Evolutionary conservation across 2,797 vertebrate species (phyloP), one percentile per base, ranked within the genome.

Genomic region (Pipistrellus pygmaeus): DNA sequence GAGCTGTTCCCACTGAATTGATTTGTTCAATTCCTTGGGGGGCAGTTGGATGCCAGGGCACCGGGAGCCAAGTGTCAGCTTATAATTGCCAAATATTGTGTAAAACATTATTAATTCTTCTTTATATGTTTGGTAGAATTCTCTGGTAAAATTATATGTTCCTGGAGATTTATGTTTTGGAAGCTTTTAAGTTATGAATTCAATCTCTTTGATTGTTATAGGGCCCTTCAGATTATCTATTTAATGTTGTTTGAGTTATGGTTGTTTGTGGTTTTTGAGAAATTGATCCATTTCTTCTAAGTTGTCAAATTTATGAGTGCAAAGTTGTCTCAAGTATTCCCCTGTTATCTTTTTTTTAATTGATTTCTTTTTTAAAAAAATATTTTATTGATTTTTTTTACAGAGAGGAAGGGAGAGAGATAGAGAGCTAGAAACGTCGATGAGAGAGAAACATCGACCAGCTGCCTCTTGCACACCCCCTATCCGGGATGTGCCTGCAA

Each of bases 101-200:
- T 82, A 89, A 69, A 62, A 32, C 75, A 32, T 87, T 11, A 15
- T 77, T 82, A 62, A 48, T 80, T 84, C 32, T 71, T 89, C n/a
- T 71, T 75, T 46, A 85, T 57, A 55, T 51, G 15, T 85, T 81
- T 76, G 30, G 1, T 32, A 71, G n/a, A 71, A 92, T 94, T 91
- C n/a, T 68, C 68, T 35, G 55, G 2, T 6, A 41, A 60, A 75
- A 68, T 38, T 25, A 35, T 48, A 46, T 82, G 76, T 44, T n/a
- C 27, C 64, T 51, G 17, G 27, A 88, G 21, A 66, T 66, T 66
- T 88, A 80, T 85, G 17, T 51, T 85, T 93, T 51, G 8, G 20
- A 32, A 69, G 5, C 13, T 53, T 69, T 93, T 35, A 35, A 69
- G 82, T n/a, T 76, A 48, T 55, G n/a, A 86, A 71, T 46, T 76